These are phyloP conservation scores for Cephus spinipes DNA, from an alignment of 2,888 invertebrate species.

Conservation along the genomic window DNA sequence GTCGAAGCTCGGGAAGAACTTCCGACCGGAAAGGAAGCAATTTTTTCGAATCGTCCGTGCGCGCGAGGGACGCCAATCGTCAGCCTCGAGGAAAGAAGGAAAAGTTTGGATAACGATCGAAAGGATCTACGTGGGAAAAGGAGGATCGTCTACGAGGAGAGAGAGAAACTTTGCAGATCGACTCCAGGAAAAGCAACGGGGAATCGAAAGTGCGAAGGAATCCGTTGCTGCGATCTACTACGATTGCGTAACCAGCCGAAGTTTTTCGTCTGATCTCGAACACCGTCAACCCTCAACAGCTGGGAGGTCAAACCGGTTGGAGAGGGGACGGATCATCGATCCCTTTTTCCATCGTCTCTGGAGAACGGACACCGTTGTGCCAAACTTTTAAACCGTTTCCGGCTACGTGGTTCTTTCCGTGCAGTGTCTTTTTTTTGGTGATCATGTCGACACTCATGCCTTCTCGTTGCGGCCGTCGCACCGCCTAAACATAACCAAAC, in stretches of 20 bases:
- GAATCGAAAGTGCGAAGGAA: too few species aligned
- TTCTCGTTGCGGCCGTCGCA: too few species aligned
- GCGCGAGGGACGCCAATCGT: neutral
- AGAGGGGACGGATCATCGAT: conserved; percentile 43
- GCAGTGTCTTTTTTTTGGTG: too few species aligned
- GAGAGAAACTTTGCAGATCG: too few species aligned
- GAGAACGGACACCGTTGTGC: conserved; percentile 33
- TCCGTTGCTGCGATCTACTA: too few species aligned
- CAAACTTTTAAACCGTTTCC: conserved; percentile 23
- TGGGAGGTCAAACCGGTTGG: conserved; percentile 26
- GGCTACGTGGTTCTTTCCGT: neutral
- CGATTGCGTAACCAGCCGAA: too few species aligned
- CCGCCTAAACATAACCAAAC: too few species aligned
- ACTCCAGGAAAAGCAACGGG: too few species aligned
- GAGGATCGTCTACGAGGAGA: neutral
- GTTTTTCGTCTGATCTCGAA: too few species aligned
- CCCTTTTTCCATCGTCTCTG: conserved; percentile 48
- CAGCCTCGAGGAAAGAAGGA: conserved; percentile 9
- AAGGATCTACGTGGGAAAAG: conserved; percentile 9
- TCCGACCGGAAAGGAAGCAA: conserved; percentile 7
- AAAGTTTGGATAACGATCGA: neutral
- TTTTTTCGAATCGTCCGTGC: too few species aligned
- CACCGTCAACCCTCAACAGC: neutral
- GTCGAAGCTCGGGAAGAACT: neutral
- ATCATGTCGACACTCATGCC: too few species aligned